Conservation (phyloP, 2,888 invertebrate genomes). For the Stenolophus ochropezus region DNA sequence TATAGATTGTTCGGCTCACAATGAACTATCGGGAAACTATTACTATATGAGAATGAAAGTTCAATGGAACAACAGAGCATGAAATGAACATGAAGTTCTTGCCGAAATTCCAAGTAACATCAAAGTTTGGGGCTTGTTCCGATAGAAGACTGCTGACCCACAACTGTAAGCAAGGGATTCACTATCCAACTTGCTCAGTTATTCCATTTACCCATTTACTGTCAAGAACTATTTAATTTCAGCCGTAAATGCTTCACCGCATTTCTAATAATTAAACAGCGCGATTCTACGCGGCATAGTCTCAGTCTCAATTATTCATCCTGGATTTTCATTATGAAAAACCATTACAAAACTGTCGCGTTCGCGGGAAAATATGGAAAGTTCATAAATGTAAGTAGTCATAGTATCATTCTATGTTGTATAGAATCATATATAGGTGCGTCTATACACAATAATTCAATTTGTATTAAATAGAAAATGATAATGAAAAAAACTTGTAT, state of each 20-base stretch:
- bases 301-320: not conserved
- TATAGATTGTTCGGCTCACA: no score
- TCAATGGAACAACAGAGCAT: not conserved
- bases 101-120: slow-evolving; percentile 14
- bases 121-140: not conserved
- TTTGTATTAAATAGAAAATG: no score
- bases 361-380: no score
- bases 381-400: no score
- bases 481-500: no score
- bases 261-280: slow-evolving; percentile 4
- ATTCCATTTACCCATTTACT: slow-evolving; percentile 25
- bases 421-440: no score
- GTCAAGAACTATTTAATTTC: slow-evolving; percentile 3
- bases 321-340: not conserved
- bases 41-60: not conserved
- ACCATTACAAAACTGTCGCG: no score
- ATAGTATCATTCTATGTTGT: no score
- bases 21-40: no score
- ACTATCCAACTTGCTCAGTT: slow-evolving; percentile 22
- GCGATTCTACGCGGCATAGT: not conserved
- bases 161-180: not conserved
- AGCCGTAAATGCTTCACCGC: not conserved
- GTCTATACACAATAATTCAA: no score
- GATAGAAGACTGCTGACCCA: slow-evolving; percentile 21
- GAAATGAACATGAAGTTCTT: not conserved